Percentiles rank a stretch among this genome's conserved stretches.
phyloP scores from a whole-genome alignment of 2,113 vertebrate genomes.

The Chelonoidis abingdonii region DNA sequence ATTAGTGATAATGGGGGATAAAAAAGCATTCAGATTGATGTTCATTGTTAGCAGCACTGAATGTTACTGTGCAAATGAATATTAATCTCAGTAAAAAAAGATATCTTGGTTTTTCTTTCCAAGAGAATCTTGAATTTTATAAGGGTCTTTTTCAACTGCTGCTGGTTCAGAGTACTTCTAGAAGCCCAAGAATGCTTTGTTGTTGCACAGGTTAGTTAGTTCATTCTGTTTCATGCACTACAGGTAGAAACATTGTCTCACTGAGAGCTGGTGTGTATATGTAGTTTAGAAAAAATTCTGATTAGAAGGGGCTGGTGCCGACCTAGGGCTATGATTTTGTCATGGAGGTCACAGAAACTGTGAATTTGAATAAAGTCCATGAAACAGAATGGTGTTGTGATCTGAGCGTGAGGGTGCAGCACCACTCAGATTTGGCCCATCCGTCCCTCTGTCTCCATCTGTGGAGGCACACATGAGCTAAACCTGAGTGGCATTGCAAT shows the following conservation, averaged over 20 bases:
- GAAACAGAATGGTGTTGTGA: neutral
- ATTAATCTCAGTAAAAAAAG: neutral
- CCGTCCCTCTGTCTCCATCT: neutral
- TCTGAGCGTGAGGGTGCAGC: neutral
- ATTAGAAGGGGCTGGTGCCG: neutral
- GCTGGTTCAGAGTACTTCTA: neutral
- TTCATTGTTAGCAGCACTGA: neutral
- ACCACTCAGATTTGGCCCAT: neutral
- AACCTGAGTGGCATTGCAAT: neutral
- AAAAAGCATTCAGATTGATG: neutral
- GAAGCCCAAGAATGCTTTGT: neutral
- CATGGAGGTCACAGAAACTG: neutral
- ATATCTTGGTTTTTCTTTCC: neutral
- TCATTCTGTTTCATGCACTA: fast-evolving
- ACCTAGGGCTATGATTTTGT: neutral
- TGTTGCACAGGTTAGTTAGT: neutral
- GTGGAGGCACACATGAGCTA: neutral
- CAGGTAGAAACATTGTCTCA: neutral
- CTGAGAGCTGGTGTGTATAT: neutral
- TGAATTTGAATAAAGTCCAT: neutral
- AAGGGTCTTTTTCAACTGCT: neutral
- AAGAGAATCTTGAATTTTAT: neutral
- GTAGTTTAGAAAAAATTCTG: neutral
- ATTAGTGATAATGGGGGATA: fast-evolving
- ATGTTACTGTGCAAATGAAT: neutral